A percentile compares a stretch with the other conserved stretches of the same genome.
These are phyloP conservation scores for Lochmaea capreae DNA, from an alignment of 2,888 invertebrate species.

Conservation along the genomic window DNA sequence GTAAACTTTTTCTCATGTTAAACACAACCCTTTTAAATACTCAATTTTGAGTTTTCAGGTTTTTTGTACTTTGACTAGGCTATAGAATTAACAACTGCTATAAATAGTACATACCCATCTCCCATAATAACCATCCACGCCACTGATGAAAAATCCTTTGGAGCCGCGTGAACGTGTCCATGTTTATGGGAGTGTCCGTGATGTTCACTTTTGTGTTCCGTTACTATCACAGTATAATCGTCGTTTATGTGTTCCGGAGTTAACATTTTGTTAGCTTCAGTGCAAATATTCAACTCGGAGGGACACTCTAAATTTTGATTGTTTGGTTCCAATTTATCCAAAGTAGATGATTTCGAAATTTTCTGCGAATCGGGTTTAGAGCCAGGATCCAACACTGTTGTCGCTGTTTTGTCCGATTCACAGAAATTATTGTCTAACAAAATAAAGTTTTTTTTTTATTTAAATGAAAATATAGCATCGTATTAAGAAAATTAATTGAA, in stretches of 20 bases:
- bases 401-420: conserved; percentile 59
- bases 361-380: conserved; percentile 56
- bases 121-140: conserved; percentile 98
- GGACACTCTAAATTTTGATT: conserved; percentile 59
- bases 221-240: conserved; percentile 80
- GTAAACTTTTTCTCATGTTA: too few relatives aligned
- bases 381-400: conserved; percentile 57
- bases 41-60: too few relatives aligned
- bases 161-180: conserved; percentile 88
- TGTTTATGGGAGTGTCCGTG: conserved; percentile 91
- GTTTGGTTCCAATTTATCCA: conserved; percentile 58
- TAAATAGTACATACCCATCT: conserved; percentile 77
- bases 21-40: too few relatives aligned
- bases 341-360: conserved; percentile 51
- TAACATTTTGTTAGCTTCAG: conserved; percentile 62
- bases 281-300: conserved; percentile 55
- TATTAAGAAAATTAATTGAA: neutral
- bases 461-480: too few relatives aligned
- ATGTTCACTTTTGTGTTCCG: conserved; percentile 80
- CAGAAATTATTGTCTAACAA: conserved; percentile 47
- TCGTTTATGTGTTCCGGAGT: conserved; percentile 47
- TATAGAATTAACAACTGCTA: too few relatives aligned
- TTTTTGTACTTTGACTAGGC: too few relatives aligned
- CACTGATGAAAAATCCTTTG: conserved; percentile 85
- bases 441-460: too few relatives aligned